Evolutionary conservation across 2,888 invertebrate species (phyloP).

Genomic region (Trachelus troglodyta): DNA sequence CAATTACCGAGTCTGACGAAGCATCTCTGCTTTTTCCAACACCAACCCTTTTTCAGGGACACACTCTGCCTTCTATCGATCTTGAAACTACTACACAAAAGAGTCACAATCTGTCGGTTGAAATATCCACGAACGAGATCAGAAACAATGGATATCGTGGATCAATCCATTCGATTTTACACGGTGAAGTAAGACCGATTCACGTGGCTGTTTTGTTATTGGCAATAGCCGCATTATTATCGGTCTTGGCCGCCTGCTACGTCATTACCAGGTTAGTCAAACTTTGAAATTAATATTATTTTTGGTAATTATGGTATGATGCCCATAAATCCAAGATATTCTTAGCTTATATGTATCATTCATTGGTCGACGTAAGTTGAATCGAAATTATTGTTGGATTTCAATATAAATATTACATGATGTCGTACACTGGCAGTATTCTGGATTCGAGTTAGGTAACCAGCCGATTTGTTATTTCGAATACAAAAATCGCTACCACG

Average conservation of each 20-base stretch:
- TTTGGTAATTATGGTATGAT: not conserved
- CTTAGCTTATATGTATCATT: not conserved
- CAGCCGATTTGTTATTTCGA: not conserved
- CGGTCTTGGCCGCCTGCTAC: conserved; percentile 54
- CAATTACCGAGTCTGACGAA: not conserved
- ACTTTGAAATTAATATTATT: not conserved
- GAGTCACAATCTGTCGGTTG: not conserved
- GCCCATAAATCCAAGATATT: not conserved
- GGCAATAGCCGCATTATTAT: conserved; percentile 50
- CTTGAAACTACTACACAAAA: not conserved
- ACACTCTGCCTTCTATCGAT: not conserved
- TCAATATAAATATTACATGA: not conserved
- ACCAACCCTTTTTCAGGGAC: not conserved
- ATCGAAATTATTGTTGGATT: not conserved
- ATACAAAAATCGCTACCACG: not conserved
- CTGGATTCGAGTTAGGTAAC: not conserved
- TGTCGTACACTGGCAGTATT: not conserved
- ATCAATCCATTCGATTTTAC: not conserved
- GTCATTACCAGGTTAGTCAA: conserved; percentile 51
- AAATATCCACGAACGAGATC: not conserved
- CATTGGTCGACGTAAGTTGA: not conserved
- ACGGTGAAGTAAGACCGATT: conserved; percentile 29
- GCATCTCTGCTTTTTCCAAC: not conserved
- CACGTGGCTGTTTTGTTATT: conserved; percentile 49
- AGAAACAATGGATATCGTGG: not conserved